Evolutionary conservation across 2,797 vertebrate species (phyloP).

Genomic region (Sebastes matsubarae): DNA sequence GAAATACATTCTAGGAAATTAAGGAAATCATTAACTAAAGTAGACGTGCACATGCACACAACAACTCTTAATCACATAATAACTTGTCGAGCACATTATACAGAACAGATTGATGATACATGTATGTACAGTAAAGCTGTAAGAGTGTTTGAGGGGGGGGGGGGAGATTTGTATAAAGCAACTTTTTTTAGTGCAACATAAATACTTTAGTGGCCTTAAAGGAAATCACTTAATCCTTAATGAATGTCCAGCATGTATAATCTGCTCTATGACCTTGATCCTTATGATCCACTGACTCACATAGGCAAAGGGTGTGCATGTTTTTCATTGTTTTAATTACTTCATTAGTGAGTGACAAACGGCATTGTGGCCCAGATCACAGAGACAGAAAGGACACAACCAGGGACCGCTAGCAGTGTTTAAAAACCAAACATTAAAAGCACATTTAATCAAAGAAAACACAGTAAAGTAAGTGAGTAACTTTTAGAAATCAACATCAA

Average conservation of each 20-base stretch:
- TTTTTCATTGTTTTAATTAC: background rate
- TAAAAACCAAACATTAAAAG: background rate
- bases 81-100: background rate
- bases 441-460: background rate
- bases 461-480: background rate
- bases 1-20: background rate
- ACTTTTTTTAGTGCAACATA: background rate
- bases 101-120: background rate
- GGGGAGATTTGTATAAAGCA: background rate
- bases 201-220: background rate
- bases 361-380: background rate
- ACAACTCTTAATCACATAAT: background rate
- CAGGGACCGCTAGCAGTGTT: no score
- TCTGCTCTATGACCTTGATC: conserved; percentile 42
- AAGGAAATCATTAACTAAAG: background rate
- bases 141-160: background rate
- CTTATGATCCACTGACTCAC: background rate
- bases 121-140: background rate
- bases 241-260: conserved; percentile 9
- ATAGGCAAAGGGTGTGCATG: background rate
- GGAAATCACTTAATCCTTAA: conserved; percentile 13
- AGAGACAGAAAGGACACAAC: background rate
- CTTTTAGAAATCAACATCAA: background rate
- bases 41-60: background rate
- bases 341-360: conserved; percentile 13